Percentiles rank a stretch among this genome's conserved stretches.
Conservation (phyloP, 2,113 vertebrate species). For the Gnathonemus echidnorhynchus region DNA sequence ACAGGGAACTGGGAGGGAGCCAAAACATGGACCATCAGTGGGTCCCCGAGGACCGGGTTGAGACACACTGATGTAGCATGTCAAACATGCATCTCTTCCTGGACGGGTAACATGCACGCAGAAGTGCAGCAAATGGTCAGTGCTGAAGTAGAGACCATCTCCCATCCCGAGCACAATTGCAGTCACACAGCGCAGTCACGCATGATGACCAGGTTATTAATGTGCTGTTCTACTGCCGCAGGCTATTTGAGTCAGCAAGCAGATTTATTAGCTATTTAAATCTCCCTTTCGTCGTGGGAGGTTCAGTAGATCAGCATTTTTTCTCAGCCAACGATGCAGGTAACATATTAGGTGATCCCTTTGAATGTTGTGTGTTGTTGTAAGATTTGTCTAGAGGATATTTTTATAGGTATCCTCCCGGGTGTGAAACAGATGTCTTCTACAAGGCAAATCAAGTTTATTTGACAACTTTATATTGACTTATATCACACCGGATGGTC, state of each 20-base stretch:
- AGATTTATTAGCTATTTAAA: constrained; percentile 3
- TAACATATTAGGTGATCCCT: not conserved
- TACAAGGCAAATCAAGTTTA: not conserved
- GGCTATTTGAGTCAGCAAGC: not conserved
- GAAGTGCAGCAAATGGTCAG: not conserved
- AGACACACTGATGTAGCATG: not conserved
- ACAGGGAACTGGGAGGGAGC: not conserved
- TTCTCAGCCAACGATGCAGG: not conserved
- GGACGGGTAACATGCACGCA: not conserved
- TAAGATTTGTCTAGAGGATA: not conserved
- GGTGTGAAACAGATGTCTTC: not conserved
- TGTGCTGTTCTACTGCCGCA: not conserved
- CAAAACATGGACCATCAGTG: not conserved
- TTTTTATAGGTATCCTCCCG: not conserved
- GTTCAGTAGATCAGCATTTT: not conserved
- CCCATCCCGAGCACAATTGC: not conserved
- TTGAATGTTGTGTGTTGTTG: not conserved
- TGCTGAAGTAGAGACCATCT: not conserved
- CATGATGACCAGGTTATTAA: not conserved
- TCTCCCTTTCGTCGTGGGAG: not conserved
- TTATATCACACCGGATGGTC: not conserved
- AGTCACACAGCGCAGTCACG: not conserved
- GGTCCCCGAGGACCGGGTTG: not conserved
- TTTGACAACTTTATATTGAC: constrained; percentile 6
- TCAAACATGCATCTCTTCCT: not conserved